phyloP scores from a whole-genome alignment of 23 tunicate genomes.

The Trididemnum nubilum region DNA sequence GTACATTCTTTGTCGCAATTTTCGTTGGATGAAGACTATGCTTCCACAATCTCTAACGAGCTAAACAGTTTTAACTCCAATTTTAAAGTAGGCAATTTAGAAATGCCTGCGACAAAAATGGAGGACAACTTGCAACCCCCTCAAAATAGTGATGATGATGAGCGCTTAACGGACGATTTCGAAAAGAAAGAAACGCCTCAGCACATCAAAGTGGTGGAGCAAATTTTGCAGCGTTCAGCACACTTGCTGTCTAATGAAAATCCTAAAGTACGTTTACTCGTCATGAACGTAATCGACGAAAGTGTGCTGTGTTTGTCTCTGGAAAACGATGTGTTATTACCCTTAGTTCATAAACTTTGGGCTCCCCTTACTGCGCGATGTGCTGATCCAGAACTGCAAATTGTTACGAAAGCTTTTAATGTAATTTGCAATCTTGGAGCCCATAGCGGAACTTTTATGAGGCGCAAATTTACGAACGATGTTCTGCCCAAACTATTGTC shows the following conservation, averaged over 20 bases:
- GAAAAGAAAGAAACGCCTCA: conserved; percentile 26
- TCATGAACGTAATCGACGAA: conserved; percentile 58
- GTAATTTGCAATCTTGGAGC: conserved; percentile 51
- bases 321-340: conserved; percentile 57
- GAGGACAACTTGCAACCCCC: neutral
- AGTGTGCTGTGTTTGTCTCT: conserved; percentile 34
- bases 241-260: conserved; percentile 52
- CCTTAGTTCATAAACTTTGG: conserved; percentile 88
- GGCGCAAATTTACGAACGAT: conserved; percentile 61
- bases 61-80: neutral
- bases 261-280: conserved; percentile 55
- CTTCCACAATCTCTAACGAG: neutral
- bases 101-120: neutral
- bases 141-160: neutral
- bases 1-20: neutral
- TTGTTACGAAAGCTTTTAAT: conserved; percentile 72
- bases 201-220: conserved; percentile 35
- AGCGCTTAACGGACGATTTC: neutral
- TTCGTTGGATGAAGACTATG: neutral
- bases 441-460: conserved; percentile 58
- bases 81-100: neutral
- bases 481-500: conserved; percentile 55
- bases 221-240: conserved; percentile 52
- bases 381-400: conserved; percentile 60
- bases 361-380: conserved; percentile 51